These are phyloP conservation scores for Drepana falcataria DNA, from an alignment of 2,888 invertebrate species.

Conservation along the genomic window DNA sequence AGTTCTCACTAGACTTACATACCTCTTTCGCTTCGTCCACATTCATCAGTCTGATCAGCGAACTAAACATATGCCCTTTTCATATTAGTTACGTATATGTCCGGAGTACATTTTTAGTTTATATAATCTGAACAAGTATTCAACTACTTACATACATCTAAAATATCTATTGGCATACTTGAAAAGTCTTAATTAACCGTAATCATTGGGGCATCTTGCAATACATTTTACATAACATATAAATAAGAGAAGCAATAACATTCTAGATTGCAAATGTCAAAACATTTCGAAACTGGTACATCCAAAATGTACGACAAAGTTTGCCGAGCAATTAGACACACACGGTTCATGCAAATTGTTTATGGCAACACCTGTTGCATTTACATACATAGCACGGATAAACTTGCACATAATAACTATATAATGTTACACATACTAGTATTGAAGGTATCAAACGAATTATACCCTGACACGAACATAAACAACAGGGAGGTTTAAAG, in stretches of 20 bases:
- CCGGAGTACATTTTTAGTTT: too few species aligned
- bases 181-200: too few species aligned
- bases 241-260: background rate
- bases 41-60: too few species aligned
- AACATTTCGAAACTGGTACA: background rate
- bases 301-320: background rate
- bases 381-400: conserved; percentile 22
- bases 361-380: conserved; percentile 32
- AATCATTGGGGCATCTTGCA: too few species aligned
- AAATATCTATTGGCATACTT: too few species aligned
- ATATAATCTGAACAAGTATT: too few species aligned
- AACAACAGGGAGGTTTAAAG: too few species aligned
- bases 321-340: conserved; percentile 15
- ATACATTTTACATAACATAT: background rate
- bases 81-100: too few species aligned
- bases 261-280: background rate
- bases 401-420: conserved; percentile 8
- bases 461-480: background rate
- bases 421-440: conserved; percentile 4
- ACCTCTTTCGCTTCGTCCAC: too few species aligned
- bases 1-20: too few species aligned
- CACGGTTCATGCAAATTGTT: conserved; percentile 25
- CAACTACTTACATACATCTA: too few species aligned
- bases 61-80: too few species aligned
- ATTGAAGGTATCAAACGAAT: conserved; percentile 6